Base-by-base conservation (phyloP, 1,140 invertebrate genomes). In the Neuroterus valhalla region DNA sequence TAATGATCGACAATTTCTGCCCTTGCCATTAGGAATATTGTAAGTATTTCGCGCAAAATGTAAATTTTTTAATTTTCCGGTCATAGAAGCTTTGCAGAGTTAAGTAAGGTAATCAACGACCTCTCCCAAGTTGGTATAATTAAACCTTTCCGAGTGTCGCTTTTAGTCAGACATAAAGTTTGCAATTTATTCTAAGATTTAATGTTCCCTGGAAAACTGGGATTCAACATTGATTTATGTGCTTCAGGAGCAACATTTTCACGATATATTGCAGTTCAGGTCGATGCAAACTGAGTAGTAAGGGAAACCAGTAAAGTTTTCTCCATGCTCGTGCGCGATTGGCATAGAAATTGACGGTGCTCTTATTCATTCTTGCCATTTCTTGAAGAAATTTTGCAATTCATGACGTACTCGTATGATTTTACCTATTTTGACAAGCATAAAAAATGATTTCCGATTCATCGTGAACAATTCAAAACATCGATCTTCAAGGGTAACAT, bases 291-390 rank as follows among this genome's bases (percentile, higher is more conserved):
- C 55, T 62, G 55, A 62, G 21, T 23, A n/a, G 14, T 62, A 23
- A 15, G 55, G n/a, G 31, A 62, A 62, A 23, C 21, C 55, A 62
- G 55, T 26, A 62, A 62, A 62, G 55, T 62, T 62, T 62, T 62
- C 23, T 26, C 23, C 15, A 23, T 3, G 62, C 46, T 74, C 26
- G 69, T 55, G 74, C 76, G 76, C 70, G 76, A 74, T 76, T 44
- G 66, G 62, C 74, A 72, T 78, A 46, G 45, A 67, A 67, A 72
- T 68, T 62, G 55, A 62, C 14, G 55, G 26, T 55, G n/a, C 26
- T 62, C 55, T 62, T 62, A 62, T 62, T 62, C 55, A 62, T 62
- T 62, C 55, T 62, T 62, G 21, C 26, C 55, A 62, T 62, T 62
- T 62, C 55, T 62, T 62, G 26, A 50, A 62, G 26, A 23, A 62